Percentiles rank a stretch among this genome's conserved stretches.
Conservation (phyloP, 2,888 invertebrate genomes). For the Isotomurus palustris region DNA sequence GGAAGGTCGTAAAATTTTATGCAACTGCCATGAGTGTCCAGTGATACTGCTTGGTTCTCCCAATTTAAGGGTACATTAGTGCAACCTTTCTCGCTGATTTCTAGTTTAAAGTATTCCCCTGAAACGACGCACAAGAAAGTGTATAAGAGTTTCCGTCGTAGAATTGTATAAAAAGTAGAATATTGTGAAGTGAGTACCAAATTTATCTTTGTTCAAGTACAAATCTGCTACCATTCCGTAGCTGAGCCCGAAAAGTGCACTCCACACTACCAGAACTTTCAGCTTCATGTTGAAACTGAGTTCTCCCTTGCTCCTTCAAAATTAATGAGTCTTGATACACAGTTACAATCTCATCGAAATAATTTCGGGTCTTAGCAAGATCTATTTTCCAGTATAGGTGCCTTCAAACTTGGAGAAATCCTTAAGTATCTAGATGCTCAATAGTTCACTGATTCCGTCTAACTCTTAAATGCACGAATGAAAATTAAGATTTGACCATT, state of each 20-base stretch:
- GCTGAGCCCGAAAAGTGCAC: conserved; percentile 6
- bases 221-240: conserved; percentile 26
- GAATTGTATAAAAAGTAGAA: too few relatives aligned
- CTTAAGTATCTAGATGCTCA: too few relatives aligned
- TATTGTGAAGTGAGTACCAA: conserved; percentile 20
- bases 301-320: conserved; percentile 4
- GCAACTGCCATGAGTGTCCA: conserved; percentile 45
- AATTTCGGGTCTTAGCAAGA: too few relatives aligned
- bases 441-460: too few relatives aligned
- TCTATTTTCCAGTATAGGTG: too few relatives aligned
- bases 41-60: conserved; percentile 35
- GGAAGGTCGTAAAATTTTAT: conserved; percentile 41
- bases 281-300: conserved; percentile 4
- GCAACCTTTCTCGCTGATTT: conserved; percentile 42
- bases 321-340: too few relatives aligned
- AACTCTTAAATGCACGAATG: too few relatives aligned
- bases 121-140: background rate
- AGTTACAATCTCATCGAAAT: too few relatives aligned
- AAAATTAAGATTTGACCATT: too few relatives aligned
- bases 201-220: conserved; percentile 37
- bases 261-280: background rate
- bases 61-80: conserved; percentile 44
- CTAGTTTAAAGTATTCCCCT: conserved; percentile 36
- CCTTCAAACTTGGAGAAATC: too few relatives aligned
- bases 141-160: too few relatives aligned